These are phyloP conservation scores for Ophonus ardosiacus DNA, from an alignment of 2,888 invertebrate species.

Conservation along the genomic window DNA sequence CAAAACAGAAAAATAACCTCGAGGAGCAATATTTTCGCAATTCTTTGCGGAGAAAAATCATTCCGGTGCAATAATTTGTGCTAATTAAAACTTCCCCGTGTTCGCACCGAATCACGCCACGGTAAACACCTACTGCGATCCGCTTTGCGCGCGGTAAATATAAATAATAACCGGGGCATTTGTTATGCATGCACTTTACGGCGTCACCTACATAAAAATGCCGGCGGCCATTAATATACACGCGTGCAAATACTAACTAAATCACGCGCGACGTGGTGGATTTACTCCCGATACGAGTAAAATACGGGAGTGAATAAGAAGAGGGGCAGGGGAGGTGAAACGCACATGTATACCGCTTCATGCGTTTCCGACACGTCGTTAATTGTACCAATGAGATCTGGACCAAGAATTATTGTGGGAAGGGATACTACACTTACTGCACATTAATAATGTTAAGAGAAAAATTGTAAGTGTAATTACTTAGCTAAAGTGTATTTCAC, in stretches of 20 bases:
- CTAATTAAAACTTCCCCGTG: slow-evolving; percentile 57
- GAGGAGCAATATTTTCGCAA: slow-evolving; percentile 49
- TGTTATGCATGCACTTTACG: slow-evolving; percentile 48
- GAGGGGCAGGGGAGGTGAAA: slow-evolving; percentile 1
- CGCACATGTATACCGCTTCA: neutral
- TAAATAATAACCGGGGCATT: slow-evolving; percentile 50
- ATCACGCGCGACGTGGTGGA: slow-evolving; percentile 41
- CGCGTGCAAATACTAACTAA: slow-evolving; percentile 55
- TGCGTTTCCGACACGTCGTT: slow-evolving; percentile 35
- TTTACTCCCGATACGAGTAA: slow-evolving; percentile 32
- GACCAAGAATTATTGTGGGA: slow-evolving; percentile 22
- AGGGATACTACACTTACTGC: slow-evolving; percentile 1
- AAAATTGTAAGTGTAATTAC: neutral
- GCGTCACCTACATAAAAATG: slow-evolving; percentile 57
- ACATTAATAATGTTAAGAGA: slow-evolving; percentile 8
- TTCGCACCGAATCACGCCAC: slow-evolving; percentile 57
- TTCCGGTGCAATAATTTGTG: slow-evolving; percentile 58
- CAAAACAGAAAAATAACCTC: slow-evolving; percentile 52
- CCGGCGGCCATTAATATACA: slow-evolving; percentile 50
- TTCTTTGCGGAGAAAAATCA: slow-evolving; percentile 47
- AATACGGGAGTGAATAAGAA: slow-evolving; percentile 12
- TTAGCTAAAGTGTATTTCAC: neutral
- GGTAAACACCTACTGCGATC: slow-evolving; percentile 54
- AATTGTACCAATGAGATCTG: slow-evolving; percentile 39
- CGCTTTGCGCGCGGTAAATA: slow-evolving; percentile 43